These are phyloP conservation scores for Gasterosteus aculeatus DNA, from an alignment of 2,113 vertebrate genomes.

Conservation along the genomic window DNA sequence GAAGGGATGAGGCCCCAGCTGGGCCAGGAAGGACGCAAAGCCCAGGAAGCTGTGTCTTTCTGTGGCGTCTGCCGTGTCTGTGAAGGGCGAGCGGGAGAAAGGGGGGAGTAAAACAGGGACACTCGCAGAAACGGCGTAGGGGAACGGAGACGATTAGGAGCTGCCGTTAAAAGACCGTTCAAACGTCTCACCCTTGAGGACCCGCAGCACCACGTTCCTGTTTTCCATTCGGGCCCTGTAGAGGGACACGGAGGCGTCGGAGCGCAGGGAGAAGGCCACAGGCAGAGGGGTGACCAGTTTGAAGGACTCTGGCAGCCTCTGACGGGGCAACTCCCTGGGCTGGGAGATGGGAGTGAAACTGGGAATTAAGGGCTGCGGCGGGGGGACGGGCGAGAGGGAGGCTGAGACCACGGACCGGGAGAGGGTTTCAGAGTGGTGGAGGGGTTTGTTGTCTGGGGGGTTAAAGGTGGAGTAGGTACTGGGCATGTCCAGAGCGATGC, in stretches of 20 bases:
- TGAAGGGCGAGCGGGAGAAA: not conserved
- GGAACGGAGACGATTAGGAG: not conserved
- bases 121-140: not conserved
- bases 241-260: slow-evolving; percentile 71
- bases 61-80: slow-evolving; percentile 76
- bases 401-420: not conserved
- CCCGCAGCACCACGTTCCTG: slow-evolving; percentile 81
- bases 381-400: not conserved
- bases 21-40: slow-evolving; percentile 81
- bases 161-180: not conserved
- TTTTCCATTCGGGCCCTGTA: slow-evolving; percentile 82
- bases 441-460: not conserved
- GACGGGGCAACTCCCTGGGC: slow-evolving; percentile 76
- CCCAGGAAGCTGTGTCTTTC: slow-evolving; percentile 80
- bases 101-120: not conserved
- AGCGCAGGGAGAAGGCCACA: slow-evolving; percentile 68
- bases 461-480: slow-evolving; percentile 77
- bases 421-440: slow-evolving; percentile 36
- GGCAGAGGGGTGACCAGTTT: slow-evolving; percentile 76
- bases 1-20: slow-evolving; percentile 83
- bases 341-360: slow-evolving; percentile 55
- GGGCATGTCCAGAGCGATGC: slow-evolving; percentile 72
- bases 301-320: slow-evolving; percentile 81
- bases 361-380: slow-evolving; percentile 1
- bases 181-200: slow-evolving; percentile 77